Evolutionary conservation across 1,140 invertebrate genomes (phyloP).

Genomic region (Atta cephalotes): DNA sequence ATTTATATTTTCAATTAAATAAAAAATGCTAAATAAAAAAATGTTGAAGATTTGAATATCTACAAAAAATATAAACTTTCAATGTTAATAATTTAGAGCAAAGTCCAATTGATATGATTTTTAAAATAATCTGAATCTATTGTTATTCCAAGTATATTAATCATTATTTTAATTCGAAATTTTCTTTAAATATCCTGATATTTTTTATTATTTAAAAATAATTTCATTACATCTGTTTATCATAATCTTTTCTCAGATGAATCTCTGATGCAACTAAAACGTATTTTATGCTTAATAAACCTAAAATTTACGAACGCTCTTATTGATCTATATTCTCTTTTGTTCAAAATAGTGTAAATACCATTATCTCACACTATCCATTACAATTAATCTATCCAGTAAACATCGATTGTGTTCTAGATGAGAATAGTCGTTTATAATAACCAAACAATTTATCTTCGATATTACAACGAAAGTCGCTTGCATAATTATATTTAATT

Average conservation of each 20-base stretch:
- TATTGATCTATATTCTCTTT: neutral
- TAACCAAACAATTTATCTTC: conserved; percentile 38
- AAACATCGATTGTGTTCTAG: conserved; percentile 13
- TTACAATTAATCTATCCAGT: conserved; percentile 30
- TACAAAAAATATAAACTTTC: neutral
- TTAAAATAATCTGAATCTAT: neutral
- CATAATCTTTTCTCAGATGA: neutral
- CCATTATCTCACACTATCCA: conserved; percentile 1
- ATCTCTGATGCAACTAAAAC: neutral
- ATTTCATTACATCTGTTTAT: neutral
- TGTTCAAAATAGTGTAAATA: conserved; percentile 7
- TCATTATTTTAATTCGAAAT: neutral
- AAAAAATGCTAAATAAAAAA: neutral
- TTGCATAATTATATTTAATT: conserved; percentile 47
- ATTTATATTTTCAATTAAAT: neutral
- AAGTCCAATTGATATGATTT: neutral
- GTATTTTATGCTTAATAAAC: neutral
- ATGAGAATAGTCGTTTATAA: neutral
- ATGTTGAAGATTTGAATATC: neutral
- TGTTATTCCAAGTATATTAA: neutral
- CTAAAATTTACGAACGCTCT: conserved; percentile 2
- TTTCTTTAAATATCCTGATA: neutral
- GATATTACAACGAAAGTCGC: conserved; percentile 6
- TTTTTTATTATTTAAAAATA: conserved; percentile 10
- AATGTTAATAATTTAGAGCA: neutral